Evolutionary conservation across 2,888 invertebrate genomes (phyloP).

Genomic region (Litoditis marina): DNA sequence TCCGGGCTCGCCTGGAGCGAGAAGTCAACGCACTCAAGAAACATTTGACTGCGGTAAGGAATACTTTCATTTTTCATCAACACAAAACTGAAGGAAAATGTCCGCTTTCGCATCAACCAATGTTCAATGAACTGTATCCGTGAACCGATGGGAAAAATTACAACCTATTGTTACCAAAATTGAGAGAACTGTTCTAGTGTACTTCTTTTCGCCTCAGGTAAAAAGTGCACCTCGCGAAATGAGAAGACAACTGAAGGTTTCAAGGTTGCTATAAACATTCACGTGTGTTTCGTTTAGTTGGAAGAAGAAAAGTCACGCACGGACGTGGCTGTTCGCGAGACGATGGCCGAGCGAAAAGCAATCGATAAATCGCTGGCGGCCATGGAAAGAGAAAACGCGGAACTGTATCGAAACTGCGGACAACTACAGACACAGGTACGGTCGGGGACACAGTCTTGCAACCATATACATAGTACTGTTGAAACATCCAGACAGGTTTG

Average conservation of each 20-base stretch:
- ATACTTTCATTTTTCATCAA: background rate
- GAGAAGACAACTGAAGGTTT: slow-evolving; percentile 13
- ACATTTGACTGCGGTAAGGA: slow-evolving; percentile 37
- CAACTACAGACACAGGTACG: slow-evolving; percentile 45
- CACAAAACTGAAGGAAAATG: too few species aligned
- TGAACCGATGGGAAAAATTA: too few species aligned
- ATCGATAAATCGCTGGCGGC: slow-evolving; percentile 53
- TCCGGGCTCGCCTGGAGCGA: slow-evolving; percentile 36
- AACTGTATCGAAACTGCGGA: slow-evolving; percentile 49
- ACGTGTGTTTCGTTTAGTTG: too few species aligned
- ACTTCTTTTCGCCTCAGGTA: too few species aligned
- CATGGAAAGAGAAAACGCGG: slow-evolving; percentile 53
- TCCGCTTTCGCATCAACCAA: too few species aligned
- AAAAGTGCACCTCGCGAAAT: background rate
- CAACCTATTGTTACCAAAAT: too few species aligned
- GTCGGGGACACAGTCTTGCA: too few species aligned
- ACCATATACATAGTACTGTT: background rate
- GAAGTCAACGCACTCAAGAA: slow-evolving; percentile 43
- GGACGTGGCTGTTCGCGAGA: slow-evolving; percentile 45
- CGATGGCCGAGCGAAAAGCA: slow-evolving; percentile 44
- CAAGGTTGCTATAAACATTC: too few species aligned
- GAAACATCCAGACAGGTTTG: too few species aligned
- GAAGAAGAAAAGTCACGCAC: slow-evolving; percentile 47
- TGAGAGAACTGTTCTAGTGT: too few species aligned
- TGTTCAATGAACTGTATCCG: too few species aligned